Evolutionary conservation across 2,113 vertebrate genomes (phyloP).

Genomic region (Pimephales promelas): DNA sequence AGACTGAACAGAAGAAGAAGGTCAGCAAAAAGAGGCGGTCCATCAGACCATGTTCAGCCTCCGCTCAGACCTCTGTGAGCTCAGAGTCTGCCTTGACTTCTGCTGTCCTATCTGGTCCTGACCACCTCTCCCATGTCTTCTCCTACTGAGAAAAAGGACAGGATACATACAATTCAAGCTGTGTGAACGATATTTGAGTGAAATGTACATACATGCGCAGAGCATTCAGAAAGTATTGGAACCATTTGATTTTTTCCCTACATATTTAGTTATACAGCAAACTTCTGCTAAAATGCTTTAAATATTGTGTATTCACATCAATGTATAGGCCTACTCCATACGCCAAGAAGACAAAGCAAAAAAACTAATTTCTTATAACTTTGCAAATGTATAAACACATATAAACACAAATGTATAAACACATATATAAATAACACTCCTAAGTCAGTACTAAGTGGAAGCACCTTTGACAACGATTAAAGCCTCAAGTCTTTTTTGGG

Average conservation of each 20-base stretch:
- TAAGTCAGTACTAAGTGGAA: background rate
- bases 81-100: conserved; percentile 48
- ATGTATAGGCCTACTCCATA: no score
- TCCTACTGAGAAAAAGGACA: conserved; percentile 6
- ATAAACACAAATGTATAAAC: no score
- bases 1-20: conserved; percentile 75
- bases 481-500: background rate
- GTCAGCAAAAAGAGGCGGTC: conserved; percentile 82
- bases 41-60: conserved; percentile 79
- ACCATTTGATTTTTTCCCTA: background rate
- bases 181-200: background rate
- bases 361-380: no score
- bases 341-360: no score
- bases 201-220: background rate
- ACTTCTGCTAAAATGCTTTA: no score
- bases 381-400: background rate
- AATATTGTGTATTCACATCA: background rate
- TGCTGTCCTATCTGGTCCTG: background rate
- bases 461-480: background rate
- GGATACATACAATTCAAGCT: background rate
- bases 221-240: background rate
- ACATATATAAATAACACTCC: no score
- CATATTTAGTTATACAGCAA: background rate
- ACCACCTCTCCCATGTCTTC: conserved; percentile 10
- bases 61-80: conserved; percentile 65